Evolutionary conservation across 2,113 vertebrate species (phyloP).

Genomic region (Neogobius melanostomus): DNA sequence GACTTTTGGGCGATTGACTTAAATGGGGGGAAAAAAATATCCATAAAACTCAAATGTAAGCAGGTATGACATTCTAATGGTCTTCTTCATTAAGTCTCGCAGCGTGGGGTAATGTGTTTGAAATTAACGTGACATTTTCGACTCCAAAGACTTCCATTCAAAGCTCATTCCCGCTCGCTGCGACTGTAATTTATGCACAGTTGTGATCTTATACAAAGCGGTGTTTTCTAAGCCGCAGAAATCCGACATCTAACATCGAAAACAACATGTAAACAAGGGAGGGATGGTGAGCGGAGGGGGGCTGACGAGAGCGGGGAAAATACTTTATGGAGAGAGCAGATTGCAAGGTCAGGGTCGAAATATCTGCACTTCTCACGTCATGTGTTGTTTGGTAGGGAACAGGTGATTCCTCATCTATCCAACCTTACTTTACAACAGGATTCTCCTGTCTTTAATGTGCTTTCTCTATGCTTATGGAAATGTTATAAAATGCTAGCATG

Average conservation of each 20-base stretch:
- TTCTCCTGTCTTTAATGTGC: too few species aligned
- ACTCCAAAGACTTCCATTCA: conserved; percentile 80
- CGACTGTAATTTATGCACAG: conserved; percentile 80
- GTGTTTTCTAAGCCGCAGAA: conserved; percentile 76
- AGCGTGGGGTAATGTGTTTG: conserved; percentile 81
- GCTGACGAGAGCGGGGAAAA: conserved; percentile 22
- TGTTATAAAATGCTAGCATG: too few species aligned
- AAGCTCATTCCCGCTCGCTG: conserved; percentile 67
- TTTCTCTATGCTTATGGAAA: too few species aligned
- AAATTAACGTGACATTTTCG: conserved; percentile 87
- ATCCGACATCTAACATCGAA: conserved; percentile 77
- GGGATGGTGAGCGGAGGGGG: conserved; percentile 51
- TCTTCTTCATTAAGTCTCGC: conserved; percentile 84
- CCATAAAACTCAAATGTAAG: conserved; percentile 84
- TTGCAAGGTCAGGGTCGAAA: conserved; percentile 40
- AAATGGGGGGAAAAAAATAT: conserved; percentile 62
- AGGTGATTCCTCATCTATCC: too few species aligned
- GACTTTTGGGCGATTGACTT: conserved; percentile 86
- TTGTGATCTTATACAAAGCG: conserved; percentile 77
- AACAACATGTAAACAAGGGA: conserved; percentile 69
- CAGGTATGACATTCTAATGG: conserved; percentile 92
- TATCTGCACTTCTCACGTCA: not conserved
- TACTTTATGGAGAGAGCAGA: conserved; percentile 3
- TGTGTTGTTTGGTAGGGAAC: too few species aligned
- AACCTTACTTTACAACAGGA: too few species aligned